Base-by-base conservation (phyloP, 2,888 invertebrate species). In the Galerucella pusilla region DNA sequence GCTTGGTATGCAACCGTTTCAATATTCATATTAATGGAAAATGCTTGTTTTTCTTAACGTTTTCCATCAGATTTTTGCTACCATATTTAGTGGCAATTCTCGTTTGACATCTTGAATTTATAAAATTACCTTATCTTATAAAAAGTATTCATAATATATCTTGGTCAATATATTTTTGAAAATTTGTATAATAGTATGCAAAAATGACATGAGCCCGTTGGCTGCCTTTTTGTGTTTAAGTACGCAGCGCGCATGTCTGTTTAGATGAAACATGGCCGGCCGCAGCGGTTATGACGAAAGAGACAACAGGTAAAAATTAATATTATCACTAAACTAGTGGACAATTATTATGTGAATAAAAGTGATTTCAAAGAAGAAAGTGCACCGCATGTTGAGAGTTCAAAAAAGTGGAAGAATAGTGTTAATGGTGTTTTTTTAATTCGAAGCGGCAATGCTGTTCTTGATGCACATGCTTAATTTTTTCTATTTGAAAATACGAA, bases 281-380 rank as follows among this genome's bases (percentile, higher is more conserved):
- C 94, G 94, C 90, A 92, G 93, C 93, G 92, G 93, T 90, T 94
- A 92, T 91, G 94, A 94, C 88, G 93, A 91, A 89, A 89, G 90
- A 88, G 91, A 94, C 92, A 91, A 92, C 89, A 94, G 94, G 95
- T 94, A 92, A 91, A 89, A 82, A 81, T 70, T 73, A 66, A 74
- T 77, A 78, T 80, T 81, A 73, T 72, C 52, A 74, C 69, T 74
- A 68, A 78, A 78, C 61, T 72, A 75, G 72, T 76, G 75, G 20
- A 64, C 59, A 67, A 73, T 46, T 74, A 42, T 46, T 35, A 16
- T 25, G 73, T 74, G 77, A 68, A 74, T 71, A 68, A 64, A 54
- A 61, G 75, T 67, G 69, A 64, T 75, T 60, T 63, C 25, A 64
- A 67, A 66, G 70, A 61, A 60, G 45, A 65, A 68, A 16, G 60